Base-by-base conservation (phyloP, 2,888 invertebrate genomes). In the Lasioglossum lativentre region DNA sequence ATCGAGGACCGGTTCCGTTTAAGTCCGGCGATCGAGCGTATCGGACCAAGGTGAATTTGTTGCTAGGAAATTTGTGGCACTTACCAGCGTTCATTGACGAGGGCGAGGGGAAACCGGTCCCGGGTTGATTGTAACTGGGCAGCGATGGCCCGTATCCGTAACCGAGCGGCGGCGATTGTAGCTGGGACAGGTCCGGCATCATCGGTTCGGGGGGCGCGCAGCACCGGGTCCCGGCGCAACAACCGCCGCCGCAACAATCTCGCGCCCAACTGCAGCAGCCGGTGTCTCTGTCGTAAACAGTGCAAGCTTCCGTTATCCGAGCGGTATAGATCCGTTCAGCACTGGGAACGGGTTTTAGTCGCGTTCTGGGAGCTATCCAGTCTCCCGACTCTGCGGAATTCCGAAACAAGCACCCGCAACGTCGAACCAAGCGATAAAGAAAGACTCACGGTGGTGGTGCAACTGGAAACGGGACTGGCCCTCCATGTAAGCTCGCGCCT, bases 241-340 rank as follows among this genome's bases (percentile, higher is more conserved):
- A 92, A n/a, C 88, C 89, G 3, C 89, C 91, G n/a, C 85, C 84
- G 84, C 91, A 92, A 78, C 92, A 92, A 38, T 71, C 84, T 38
- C 85, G 79, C 45, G 85, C 82, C 90, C 88, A 88, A 19, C 88
- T 81, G 19, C 83, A 88, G 73, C 89, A 89, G 70, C 83, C 63
- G 2, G 34, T 77, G 40, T 38, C 56, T 38, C 66, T 83, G 34
- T 56, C 56, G 78, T 72, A 78, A 83, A 83, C 66, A 72, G 23
- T 27, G 30, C 82, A 63, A 16, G 45, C 42, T 68, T 40, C 47
- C 45, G 71, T 78, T 77, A 78, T 63, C 56, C 14, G 14, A 6
- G 10, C 30, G 3, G 12, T 66, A 34, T 10, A 12, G n/a, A n/a
- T n/a, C n/a, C n/a, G 40, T 40, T 16, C 2, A 2, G 12, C 45